Percentiles rank a stretch among this genome's conserved stretches.
phyloP scores from a whole-genome alignment of 2,797 vertebrate genomes.

The Crocodylus rhombifer region DNA sequence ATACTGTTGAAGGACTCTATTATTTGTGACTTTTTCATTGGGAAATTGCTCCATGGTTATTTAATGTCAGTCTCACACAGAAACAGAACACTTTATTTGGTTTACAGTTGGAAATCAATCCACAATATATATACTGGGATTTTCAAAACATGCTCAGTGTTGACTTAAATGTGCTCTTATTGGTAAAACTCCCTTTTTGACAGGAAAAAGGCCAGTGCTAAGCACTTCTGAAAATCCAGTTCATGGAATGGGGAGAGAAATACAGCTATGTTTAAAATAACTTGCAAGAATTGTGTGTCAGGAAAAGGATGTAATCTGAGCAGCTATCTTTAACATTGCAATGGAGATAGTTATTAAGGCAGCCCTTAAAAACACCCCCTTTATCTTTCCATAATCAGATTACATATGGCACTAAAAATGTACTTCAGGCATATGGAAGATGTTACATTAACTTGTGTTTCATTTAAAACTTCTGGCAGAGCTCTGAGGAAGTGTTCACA shows the following conservation, averaged over 20 bases:
- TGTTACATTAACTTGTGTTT: neutral
- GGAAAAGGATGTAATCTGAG: too few species aligned
- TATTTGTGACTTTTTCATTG: neutral
- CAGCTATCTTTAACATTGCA: rapidly evolving
- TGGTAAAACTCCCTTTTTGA: neutral
- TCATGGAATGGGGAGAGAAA: neutral
- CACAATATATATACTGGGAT: neutral
- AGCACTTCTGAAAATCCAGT: rapidly evolving
- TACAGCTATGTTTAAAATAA: neutral
- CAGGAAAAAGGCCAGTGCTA: rapidly evolving
- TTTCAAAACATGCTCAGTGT: too few species aligned
- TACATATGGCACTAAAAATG: rapidly evolving
- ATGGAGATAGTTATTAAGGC: neutral
- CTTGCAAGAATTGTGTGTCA: neutral
- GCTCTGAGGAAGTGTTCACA: neutral
- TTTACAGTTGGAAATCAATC: neutral
- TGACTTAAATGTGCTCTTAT: neutral
- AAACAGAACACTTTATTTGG: neutral
- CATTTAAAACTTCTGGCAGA: too few species aligned
- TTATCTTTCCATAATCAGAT: too few species aligned
- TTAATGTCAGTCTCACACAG: neutral
- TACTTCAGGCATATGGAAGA: rapidly evolving
- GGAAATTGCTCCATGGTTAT: neutral
- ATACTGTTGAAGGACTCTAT: neutral
- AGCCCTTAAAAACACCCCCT: neutral